A percentile compares a stretch with the other conserved stretches of the same genome.
Conservation (phyloP, 2,113 vertebrate species). For the Zosterops borbonicus region DNA sequence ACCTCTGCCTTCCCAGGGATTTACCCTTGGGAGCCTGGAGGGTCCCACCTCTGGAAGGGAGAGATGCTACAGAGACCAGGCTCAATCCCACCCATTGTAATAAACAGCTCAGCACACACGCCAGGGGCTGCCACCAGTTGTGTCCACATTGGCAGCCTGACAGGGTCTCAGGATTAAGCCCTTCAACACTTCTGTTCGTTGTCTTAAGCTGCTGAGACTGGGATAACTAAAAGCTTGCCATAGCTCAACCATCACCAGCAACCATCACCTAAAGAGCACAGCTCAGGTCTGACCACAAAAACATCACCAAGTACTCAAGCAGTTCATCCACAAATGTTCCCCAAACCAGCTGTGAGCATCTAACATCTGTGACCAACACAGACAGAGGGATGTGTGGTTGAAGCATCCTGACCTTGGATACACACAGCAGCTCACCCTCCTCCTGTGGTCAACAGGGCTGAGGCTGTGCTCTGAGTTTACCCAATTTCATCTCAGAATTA, state of each 20-base stretch:
- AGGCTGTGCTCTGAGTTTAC: background rate
- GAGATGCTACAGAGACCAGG: background rate
- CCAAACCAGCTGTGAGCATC: background rate
- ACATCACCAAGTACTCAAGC: background rate
- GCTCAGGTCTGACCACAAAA: background rate
- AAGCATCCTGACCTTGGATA: background rate
- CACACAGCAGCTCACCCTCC: background rate
- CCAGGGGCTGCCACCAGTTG: background rate
- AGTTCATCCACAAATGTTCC: background rate
- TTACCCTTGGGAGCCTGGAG: background rate
- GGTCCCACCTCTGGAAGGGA: background rate
- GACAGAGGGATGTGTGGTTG: fast-evolving
- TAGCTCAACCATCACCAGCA: background rate
- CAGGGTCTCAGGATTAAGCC: background rate
- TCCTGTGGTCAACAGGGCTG: fast-evolving
- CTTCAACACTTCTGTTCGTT: background rate
- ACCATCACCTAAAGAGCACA: background rate
- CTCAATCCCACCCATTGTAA: background rate
- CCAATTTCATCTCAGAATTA: background rate
- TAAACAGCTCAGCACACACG: background rate
- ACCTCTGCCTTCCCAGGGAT: background rate
- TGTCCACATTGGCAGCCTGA: background rate
- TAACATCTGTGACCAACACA: background rate
- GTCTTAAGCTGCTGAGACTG: background rate
- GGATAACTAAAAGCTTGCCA: background rate